A percentile compares a stretch with the other conserved stretches of the same genome.
These are phyloP conservation scores for Mystacides longicornis DNA, from an alignment of 2,888 invertebrate genomes.

Conservation along the genomic window DNA sequence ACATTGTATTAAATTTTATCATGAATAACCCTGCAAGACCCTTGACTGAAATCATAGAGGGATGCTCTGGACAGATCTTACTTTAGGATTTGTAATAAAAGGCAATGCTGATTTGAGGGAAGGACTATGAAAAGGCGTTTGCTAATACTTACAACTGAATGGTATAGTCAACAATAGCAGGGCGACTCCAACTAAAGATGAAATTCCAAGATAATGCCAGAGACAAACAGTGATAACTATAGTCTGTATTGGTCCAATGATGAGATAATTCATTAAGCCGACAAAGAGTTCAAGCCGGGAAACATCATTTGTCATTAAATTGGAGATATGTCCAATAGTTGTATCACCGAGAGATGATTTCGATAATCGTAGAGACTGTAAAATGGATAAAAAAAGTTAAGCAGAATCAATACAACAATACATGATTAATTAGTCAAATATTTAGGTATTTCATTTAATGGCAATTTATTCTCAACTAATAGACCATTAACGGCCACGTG, in stretches of 20 bases:
- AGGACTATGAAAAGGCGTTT: too few species aligned
- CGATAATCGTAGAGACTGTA: conserved; percentile 41
- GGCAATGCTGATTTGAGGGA: too few species aligned
- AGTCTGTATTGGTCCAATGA: conserved; percentile 47
- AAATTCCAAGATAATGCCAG: conserved; percentile 34
- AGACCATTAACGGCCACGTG: too few species aligned
- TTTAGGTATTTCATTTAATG: too few species aligned
- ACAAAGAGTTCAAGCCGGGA: conserved; percentile 47
- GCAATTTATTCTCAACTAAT: too few species aligned
- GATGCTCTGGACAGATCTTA: too few species aligned
- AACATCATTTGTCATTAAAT: conserved; percentile 52
- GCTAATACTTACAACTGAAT: conserved; percentile 13
- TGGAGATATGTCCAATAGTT: conserved; percentile 50
- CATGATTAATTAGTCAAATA: too few species aligned
- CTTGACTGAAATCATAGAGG: too few species aligned
- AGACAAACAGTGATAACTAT: conserved; percentile 39
- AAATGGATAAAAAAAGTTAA: conserved; percentile 9
- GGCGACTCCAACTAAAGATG: conserved; percentile 44
- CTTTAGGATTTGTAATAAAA: too few species aligned
- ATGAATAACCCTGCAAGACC: too few species aligned
- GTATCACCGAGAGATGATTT: conserved; percentile 44
- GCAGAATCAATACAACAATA: not conserved
- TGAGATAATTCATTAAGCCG: conserved; percentile 46
- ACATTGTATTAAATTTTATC: too few species aligned
- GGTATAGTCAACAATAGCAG: conserved; percentile 34